Evolutionary conservation across 2,888 invertebrate genomes (phyloP).

Genomic region (Polymixis flavicincta): DNA sequence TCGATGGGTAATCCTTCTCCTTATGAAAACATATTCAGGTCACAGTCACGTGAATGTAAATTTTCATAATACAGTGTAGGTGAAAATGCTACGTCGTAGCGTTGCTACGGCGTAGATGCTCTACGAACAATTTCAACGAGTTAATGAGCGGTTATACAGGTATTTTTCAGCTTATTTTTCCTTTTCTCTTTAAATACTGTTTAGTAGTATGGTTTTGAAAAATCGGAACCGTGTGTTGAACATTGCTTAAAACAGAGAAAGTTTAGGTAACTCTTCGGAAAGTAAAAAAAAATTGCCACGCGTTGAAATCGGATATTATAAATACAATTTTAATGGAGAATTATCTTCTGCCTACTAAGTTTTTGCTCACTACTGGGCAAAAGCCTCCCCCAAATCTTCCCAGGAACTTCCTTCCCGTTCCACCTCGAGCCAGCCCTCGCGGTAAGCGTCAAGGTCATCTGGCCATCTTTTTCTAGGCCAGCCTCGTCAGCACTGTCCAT

Average conservation of each 20-base stretch:
- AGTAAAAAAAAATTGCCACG: not conserved
- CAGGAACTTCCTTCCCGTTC: no score
- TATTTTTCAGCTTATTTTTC: constrained; percentile 3
- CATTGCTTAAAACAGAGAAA: no score
- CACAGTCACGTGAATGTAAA: constrained; percentile 28
- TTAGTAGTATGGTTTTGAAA: not conserved
- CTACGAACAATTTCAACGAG: constrained; percentile 21
- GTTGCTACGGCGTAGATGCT: constrained; percentile 49
- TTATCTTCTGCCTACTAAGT: not conserved
- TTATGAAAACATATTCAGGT: constrained; percentile 42
- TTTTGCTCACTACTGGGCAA: no score
- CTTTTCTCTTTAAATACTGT: not conserved
- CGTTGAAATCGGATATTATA: no score
- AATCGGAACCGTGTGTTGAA: not conserved
- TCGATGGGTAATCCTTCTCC: constrained; percentile 23
- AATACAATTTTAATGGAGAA: not conserved
- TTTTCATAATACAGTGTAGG: constrained; percentile 26
- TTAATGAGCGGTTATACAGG: constrained; percentile 24
- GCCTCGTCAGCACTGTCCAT: no score
- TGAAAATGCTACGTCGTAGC: constrained; percentile 50
- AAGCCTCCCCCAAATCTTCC: no score
- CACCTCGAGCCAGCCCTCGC: no score
- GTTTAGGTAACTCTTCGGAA: not conserved
- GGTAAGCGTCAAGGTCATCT: no score
- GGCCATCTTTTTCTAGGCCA: no score